Evolutionary conservation across 2,797 vertebrate genomes (phyloP).

Genomic region (Macropus fuliginosus): DNA sequence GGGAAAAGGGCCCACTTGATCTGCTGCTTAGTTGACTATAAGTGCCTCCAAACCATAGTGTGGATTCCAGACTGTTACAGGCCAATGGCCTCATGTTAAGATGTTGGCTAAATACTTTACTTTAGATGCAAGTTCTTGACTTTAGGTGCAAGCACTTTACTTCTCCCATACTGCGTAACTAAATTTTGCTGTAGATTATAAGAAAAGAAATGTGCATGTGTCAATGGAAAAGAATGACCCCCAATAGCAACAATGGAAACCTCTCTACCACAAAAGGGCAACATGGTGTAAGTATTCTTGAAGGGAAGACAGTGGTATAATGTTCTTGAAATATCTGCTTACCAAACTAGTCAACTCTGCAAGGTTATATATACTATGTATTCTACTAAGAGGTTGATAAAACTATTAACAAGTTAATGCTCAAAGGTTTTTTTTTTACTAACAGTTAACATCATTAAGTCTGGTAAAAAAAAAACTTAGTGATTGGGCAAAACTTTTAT

Average conservation of each 20-base stretch:
- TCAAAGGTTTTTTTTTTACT: conserved; percentile 39
- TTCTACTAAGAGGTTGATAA: conserved; percentile 41
- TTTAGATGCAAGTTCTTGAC: background rate
- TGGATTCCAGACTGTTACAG: background rate
- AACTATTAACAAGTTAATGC: conserved; percentile 26
- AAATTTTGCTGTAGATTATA: background rate
- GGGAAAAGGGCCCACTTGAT: background rate
- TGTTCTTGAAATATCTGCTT: background rate
- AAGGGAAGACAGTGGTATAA: background rate
- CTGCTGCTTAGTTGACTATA: background rate
- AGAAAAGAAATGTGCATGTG: background rate
- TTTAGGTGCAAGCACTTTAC: background rate
- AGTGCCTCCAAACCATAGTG: background rate
- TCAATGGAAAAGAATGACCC: background rate
- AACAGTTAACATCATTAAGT: conserved; percentile 14
- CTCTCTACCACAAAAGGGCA: background rate
- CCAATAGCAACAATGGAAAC: background rate
- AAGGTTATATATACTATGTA: conserved; percentile 47
- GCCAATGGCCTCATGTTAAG: background rate
- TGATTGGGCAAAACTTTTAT: conserved; percentile 20
- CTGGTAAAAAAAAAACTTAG: background rate
- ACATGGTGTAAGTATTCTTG: background rate
- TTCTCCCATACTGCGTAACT: background rate
- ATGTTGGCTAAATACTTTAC: background rate
- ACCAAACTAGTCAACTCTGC: conserved; percentile 9